Evolutionary conservation across 2,113 vertebrate genomes (phyloP), one percentile per base, ranked within the genome.

Genomic region (Hippocampus zosterae): DNA sequence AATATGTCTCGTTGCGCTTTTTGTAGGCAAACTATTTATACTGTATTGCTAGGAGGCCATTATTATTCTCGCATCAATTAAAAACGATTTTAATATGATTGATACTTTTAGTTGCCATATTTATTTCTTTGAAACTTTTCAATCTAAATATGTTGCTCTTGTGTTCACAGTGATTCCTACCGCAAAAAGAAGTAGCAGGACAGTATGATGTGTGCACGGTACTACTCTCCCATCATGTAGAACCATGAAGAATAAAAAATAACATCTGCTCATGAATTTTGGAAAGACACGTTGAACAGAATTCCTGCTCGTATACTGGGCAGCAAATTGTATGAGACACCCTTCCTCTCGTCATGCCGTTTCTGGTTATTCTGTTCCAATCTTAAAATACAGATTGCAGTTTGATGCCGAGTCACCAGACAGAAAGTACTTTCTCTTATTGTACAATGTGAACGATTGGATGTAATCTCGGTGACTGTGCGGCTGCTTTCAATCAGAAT

Each of bases 401-500:
- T 70, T 68, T 59, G 4, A 21, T 53, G 48, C 42, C 64, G 66
- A 40, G 41, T 67, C 8, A 13, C 41, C 77, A 53, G 65, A 57
- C 62, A 74, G 13, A 33, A 23, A 44, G 4, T 62, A 21, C 29
- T 66, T 42, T 37, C 37, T 12, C 21, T 16, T 18, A 8, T 16
- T 23, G 21, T 23, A 23, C 42, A 63, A 16, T 42, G 2, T n/a
- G 37, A 63, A 62, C 3, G 41, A 40, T 40, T 21, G 33, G 33
- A 62, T 8, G 33, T 62, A 12, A 83, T 70, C 75, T 55, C 0
- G 7, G 62, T 7, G 60, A 5, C 23, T 62, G 81, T 70, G 71
- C 12, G 27, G 65, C 46, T 76, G 77, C 69, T 67, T 84, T 82
- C 78, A 78, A 71, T 84, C 66, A 73, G 67, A 77, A 78, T 82